phyloP scores from a whole-genome alignment of 2,888 invertebrate genomes.

The Homarus gammarus region DNA sequence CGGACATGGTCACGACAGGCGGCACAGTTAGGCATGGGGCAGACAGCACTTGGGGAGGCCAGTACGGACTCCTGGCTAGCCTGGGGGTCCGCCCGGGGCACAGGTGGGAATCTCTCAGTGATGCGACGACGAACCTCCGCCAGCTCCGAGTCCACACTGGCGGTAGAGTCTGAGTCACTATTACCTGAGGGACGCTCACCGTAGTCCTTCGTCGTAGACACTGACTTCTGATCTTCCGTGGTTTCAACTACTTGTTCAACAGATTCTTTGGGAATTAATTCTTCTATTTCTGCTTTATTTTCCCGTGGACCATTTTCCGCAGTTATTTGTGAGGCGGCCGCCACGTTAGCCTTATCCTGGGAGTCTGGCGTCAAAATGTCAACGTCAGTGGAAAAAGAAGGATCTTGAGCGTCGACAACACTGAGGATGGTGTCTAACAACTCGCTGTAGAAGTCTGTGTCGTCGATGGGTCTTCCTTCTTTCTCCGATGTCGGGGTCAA shows the following conservation, averaged over 20 bases:
- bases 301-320: background rate
- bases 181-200: background rate
- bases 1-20: slow-evolving; percentile 45
- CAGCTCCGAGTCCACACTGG: slow-evolving; percentile 61
- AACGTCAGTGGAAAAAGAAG: slow-evolving; percentile 8
- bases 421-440: slow-evolving; percentile 64
- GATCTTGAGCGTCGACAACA: slow-evolving; percentile 61
- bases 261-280: background rate
- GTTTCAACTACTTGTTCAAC: background rate
- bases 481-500: slow-evolving; percentile 44
- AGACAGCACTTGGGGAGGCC: slow-evolving; percentile 63
- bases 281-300: background rate
- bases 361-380: slow-evolving; percentile 2
- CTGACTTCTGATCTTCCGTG: background rate
- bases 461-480: slow-evolving; percentile 8
- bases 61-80: slow-evolving; percentile 63
- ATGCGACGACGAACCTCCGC: slow-evolving; percentile 60
- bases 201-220: background rate
- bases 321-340: background rate
- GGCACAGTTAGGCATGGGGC: slow-evolving; percentile 66
- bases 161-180: slow-evolving; percentile 64
- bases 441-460: slow-evolving; percentile 66
- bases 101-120: slow-evolving; percentile 63
- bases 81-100: slow-evolving; percentile 48
- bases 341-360: background rate